A percentile compares a stretch with the other conserved stretches of the same genome.
Evolutionary conservation across 30 jellyfish, hydroid and myxozoan genomes (phyloP).

Genomic region (Pseudorhiza aurosa): DNA sequence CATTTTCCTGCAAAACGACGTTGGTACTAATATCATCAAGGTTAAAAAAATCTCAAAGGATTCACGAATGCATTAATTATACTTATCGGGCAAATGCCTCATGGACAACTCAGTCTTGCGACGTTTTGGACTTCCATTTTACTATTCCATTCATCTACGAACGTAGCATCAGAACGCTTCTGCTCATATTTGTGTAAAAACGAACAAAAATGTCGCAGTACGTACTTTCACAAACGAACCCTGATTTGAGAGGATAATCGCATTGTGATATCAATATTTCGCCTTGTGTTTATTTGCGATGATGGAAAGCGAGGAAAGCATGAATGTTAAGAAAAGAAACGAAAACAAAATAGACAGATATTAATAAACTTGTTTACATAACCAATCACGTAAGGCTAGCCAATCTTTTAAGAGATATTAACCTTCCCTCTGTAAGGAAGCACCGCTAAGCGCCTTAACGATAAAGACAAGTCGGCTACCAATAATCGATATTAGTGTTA

Average conservation of each 20-base stretch:
- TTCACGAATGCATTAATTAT: no score
- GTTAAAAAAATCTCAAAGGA: no score
- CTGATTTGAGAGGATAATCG: not conserved
- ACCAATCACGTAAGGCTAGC: not conserved
- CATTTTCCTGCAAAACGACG: conserved; percentile 42
- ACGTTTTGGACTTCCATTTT: no score
- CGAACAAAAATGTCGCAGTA: not conserved
- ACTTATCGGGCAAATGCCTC: no score
- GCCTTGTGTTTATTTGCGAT: not conserved
- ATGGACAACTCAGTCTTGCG: no score
- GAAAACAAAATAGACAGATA: not conserved
- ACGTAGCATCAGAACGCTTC: no score
- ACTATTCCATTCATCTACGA: no score
- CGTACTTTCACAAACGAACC: not conserved
- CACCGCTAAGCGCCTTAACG: not conserved
- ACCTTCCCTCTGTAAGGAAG: not conserved
- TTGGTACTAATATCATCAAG: no score
- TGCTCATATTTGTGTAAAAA: no score
- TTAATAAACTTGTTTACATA: not conserved
- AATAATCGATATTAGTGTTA: no score
- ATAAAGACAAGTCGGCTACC: not conserved
- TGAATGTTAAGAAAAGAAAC: not conserved
- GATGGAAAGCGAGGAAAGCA: not conserved
- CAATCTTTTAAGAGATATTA: not conserved
- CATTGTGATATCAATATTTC: not conserved